A percentile compares a stretch with the other conserved stretches of the same genome.
These are phyloP conservation scores for Rhagonycha fulva DNA, from an alignment of 2,888 invertebrate species.

Conservation along the genomic window DNA sequence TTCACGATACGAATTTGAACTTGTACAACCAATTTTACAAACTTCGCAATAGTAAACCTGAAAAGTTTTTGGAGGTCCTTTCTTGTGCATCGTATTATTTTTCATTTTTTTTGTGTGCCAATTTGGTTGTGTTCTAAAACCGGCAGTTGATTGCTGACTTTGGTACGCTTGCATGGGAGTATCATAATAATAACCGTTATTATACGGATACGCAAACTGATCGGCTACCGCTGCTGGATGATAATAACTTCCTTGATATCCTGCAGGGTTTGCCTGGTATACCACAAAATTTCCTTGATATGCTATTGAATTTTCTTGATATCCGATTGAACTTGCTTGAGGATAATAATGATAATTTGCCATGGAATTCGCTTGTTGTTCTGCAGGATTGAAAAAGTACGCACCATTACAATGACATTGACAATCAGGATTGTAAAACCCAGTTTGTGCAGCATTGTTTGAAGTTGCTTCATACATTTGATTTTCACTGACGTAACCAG, in stretches of 20 bases:
- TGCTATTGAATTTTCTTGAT: not conserved
- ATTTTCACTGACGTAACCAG: conserved; percentile 75
- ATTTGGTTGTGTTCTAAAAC: conserved; percentile 56
- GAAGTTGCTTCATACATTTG: conserved; percentile 86
- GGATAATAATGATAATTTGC: too few relatives aligned
- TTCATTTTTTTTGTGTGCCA: conserved; percentile 66
- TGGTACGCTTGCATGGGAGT: conserved; percentile 95
- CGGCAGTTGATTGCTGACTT: conserved; percentile 73
- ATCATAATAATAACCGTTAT: conserved; percentile 70
- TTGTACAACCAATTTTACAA: conserved; percentile 84
- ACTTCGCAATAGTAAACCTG: conserved; percentile 98
- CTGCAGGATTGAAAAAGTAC: conserved; percentile 60
- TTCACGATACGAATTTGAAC: conserved; percentile 81
- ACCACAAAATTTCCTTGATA: not conserved
- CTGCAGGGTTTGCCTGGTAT: not conserved
- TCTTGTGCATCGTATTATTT: conserved; percentile 68
- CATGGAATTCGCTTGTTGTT: conserved; percentile 13
- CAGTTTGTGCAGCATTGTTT: conserved; percentile 68
- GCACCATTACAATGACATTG: conserved; percentile 63
- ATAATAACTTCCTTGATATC: conserved; percentile 57
- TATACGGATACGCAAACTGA: conserved; percentile 60
- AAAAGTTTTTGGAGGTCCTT: conserved; percentile 87
- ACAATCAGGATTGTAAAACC: conserved; percentile 63
- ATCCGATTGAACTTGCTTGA: not conserved
- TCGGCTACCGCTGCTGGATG: conserved; percentile 60